These are phyloP conservation scores for Setophaga coronata DNA, from an alignment of 2,113 vertebrate genomes.

Conservation along the genomic window DNA sequence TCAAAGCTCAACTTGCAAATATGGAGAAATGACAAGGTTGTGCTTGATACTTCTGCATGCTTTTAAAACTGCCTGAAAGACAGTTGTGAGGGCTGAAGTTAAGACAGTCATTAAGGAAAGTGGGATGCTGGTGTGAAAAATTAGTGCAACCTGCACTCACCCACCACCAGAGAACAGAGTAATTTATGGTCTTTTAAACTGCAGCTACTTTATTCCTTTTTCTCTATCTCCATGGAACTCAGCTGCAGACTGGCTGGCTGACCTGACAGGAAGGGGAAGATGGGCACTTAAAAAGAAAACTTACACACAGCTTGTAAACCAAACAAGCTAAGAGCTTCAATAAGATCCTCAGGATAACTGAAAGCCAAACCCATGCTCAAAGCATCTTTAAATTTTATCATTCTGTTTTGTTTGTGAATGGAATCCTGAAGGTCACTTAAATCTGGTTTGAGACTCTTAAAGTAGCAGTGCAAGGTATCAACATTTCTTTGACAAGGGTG, in stretches of 20 bases:
- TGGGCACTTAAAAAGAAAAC: neutral
- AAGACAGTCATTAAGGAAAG: neutral
- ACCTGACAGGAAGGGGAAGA: neutral
- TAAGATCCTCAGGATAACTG: neutral
- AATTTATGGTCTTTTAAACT: neutral
- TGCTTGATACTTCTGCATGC: neutral
- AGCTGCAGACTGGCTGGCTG: neutral
- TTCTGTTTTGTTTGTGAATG: neutral
- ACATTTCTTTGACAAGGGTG: neutral
- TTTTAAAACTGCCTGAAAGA: neutral
- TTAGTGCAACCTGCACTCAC: neutral
- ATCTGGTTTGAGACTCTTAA: neutral
- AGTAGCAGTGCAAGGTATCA: neutral
- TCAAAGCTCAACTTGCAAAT: neutral
- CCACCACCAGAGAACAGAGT: neutral
- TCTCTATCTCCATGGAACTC: neutral
- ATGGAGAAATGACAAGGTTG: neutral
- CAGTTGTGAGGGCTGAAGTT: neutral
- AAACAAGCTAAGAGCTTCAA: neutral
- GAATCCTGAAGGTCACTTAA: neutral
- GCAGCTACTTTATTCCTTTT: neutral
- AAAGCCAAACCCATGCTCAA: neutral
- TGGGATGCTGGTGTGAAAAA: neutral
- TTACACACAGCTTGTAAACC: neutral
- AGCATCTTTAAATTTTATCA: neutral